Evolutionary conservation across 2,888 invertebrate species (phyloP).

Genomic region (Agonopterix arenella): DNA sequence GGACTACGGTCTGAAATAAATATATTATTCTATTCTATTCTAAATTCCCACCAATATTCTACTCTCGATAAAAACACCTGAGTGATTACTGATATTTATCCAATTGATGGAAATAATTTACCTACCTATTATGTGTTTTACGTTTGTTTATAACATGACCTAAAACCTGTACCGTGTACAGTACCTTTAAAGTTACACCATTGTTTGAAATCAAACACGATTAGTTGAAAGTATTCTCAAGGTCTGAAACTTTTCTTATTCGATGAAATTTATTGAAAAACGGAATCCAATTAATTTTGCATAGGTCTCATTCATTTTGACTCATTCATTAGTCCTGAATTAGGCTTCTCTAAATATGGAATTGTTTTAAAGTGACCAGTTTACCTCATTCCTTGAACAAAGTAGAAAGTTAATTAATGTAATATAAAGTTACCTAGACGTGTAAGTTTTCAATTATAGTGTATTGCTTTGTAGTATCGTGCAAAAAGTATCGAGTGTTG

Average conservation of each 20-base stretch:
- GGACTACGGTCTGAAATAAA: too few relatives aligned
- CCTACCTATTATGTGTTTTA: too few relatives aligned
- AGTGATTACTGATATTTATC: too few relatives aligned
- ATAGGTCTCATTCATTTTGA: neutral
- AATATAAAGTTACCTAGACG: neutral
- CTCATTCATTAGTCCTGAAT: neutral
- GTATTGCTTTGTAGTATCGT: neutral
- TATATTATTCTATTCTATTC: too few relatives aligned
- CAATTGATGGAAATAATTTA: too few relatives aligned
- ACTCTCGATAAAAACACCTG: too few relatives aligned
- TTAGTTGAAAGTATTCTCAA: neutral
- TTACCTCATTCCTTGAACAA: neutral
- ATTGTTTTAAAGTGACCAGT: neutral
- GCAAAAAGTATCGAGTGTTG: constrained; percentile 2
- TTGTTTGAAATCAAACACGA: neutral
- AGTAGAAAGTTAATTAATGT: neutral
- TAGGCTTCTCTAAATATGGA: neutral
- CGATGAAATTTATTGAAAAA: neutral
- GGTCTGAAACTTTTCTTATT: neutral
- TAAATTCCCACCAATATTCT: too few relatives aligned
- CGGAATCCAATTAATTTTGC: constrained; percentile 4
- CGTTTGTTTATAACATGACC: too few relatives aligned
- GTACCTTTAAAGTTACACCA: too few relatives aligned
- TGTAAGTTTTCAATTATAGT: neutral
- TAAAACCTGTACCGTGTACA: too few relatives aligned